Evolutionary conservation across 1,140 invertebrate genomes (phyloP), one percentile per base, ranked within the genome.

Genomic region (Schlechtendalia chinensis): DNA sequence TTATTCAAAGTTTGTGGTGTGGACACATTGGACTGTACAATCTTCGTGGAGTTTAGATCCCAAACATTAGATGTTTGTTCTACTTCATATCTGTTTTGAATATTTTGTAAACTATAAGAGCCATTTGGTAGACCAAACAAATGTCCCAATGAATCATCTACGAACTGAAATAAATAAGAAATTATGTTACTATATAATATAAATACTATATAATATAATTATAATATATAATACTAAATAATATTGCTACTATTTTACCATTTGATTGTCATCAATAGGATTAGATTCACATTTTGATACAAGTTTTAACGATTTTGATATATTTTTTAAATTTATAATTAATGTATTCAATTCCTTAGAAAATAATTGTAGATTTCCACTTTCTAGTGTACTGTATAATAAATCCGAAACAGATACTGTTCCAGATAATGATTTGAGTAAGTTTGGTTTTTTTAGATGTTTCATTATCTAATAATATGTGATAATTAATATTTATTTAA

Each of bases 131-230:
- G 45, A 10, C 56, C 58, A 14, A 79, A 27, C 2, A 79, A 59
- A 47, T 79, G 29, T 63, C 56, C 56, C 63, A 79, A 79, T 63
- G 75, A 61, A 61, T 79, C 75, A 63, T 79, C 39, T 47, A 79
- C n/a, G 5, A 61, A 61, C 75, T 79, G 22, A 79, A 79, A 63
- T 4, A 75, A 39, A 75, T n/a, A 19, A 10, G 16, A 39, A 39
- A 14, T 32, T n/a, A n/a, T n/a, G n/a, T n/a, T n/a, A n/a, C n/a
- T n/a, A n/a, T n/a, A n/a, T n/a, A n/a, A n/a, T n/a, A n/a, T n/a
- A n/a, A n/a, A n/a, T n/a, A n/a, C n/a, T n/a, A n/a, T n/a, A n/a
- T n/a, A n/a, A n/a, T n/a, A n/a, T 0, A n/a, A 39, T 45, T 45
- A 45, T 45, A 45, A n/a, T n/a, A n/a, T n/a, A n/a, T n/a, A n/a